Conservation (phyloP, 2,113 vertebrate genomes). For the Trematocara variabile region DNA sequence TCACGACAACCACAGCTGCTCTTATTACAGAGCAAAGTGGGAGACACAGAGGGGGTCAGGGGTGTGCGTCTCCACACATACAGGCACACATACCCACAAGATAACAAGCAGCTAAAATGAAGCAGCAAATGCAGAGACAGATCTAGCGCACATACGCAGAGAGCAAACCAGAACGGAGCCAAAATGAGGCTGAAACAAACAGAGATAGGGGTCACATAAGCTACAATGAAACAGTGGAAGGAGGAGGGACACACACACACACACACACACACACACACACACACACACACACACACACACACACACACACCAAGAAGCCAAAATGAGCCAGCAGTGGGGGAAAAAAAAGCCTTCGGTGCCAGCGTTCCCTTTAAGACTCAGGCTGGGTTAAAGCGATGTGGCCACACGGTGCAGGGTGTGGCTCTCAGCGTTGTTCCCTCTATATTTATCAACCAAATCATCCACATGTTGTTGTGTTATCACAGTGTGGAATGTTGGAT, state of each 20-base stretch:
- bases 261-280: background rate
- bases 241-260: background rate
- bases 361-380: background rate
- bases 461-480: conserved; percentile 1
- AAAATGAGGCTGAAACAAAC: conserved; percentile 19
- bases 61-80: background rate
- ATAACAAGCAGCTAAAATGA: conserved; percentile 22
- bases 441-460: background rate
- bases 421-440: background rate
- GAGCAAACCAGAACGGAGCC: background rate
- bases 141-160: background rate
- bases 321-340: background rate
- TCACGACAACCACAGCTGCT: conserved; percentile 71
- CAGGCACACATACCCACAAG: background rate
- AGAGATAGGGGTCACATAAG: conserved; percentile 13
- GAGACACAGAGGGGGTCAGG: conserved; percentile 12
- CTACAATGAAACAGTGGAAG: background rate
- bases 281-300: background rate
- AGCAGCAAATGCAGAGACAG: background rate
- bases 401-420: conserved; percentile 31
- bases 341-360: background rate
- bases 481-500: background rate
- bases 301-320: background rate
- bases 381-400: background rate
- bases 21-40: conserved; percentile 61